Base-by-base conservation (phyloP, 35 echinoderm and acorn worm species). In the Patiria miniata region DNA sequence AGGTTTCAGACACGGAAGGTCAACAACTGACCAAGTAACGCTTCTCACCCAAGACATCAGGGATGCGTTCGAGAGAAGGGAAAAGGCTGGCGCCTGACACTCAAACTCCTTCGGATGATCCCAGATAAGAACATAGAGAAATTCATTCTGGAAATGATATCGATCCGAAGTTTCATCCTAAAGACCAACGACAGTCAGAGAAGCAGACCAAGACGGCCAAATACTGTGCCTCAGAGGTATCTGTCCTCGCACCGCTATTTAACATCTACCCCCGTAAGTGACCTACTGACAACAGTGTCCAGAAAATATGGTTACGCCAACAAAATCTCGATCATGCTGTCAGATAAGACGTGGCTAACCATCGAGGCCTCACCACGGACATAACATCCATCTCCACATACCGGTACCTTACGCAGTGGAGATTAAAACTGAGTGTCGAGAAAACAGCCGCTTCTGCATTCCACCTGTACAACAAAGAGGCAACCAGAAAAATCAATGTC, bases 241-340 rank as follows among this genome's bases (percentile, higher is more conserved):
- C 83, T 39, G 83, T 85, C 19, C 55, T 65, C 26, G 83, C 83
- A 36, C 83, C 83, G 52, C 52, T 54, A 18, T 9, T 85, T 26
- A 85, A 68, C 39, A 34, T 85, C 5, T 85, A 85, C n/a, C 60
- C 23, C 54, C 54, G 36, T 21, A n/a, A n/a, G n/a, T n/a, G 83
- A 85, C 58, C 83, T 85, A 2, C 83, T 38, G 17, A 38, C 28
- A 8, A 85, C 83, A 33, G 36, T n/a, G 4, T 65, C 21, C 7
- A 85, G 34, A 38, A 85, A 85, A 33, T 85, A 85, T 85, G 83
- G 52, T 16, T 85, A 85, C 68, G 56, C 56, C 26, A 50, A 81
- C 26, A 38, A 81, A 18, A 18, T 47, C 8, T 7, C 52, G 7
- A 83, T 83, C 80, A 22, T 83, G 40, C 26, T 28, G 7, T 52